Percentiles rank a stretch among this genome's conserved stretches.
Conservation (phyloP, 1,140 invertebrate species). For the Diploscapter pachys region DNA sequence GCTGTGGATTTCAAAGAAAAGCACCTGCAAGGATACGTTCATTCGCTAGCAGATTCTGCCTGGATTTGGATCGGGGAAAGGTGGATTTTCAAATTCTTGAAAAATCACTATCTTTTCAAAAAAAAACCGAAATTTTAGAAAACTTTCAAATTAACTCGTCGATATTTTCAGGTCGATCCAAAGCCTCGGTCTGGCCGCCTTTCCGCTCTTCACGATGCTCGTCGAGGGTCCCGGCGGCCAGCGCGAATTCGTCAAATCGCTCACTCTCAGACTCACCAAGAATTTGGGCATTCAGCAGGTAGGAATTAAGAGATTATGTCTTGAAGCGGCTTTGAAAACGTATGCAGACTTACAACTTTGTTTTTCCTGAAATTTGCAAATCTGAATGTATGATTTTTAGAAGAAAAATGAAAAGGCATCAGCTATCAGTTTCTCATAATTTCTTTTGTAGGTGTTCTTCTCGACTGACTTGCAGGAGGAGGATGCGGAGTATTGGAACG, state of each 20-base stretch:
- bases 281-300: constrained; percentile 7
- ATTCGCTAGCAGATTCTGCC: background rate
- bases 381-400: too few relatives aligned
- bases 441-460: constrained; percentile 5
- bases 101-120: constrained; percentile 1
- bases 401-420: too few relatives aligned
- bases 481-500: constrained; percentile 5
- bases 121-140: background rate
- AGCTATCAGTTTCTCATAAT: background rate
- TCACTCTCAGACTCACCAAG: constrained; percentile 2
- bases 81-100: background rate
- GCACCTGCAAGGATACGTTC: background rate
- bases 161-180: background rate
- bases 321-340: background rate
- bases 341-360: background rate
- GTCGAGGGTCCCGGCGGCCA: background rate
- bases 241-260: constrained; percentile 2
- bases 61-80: constrained; percentile 7
- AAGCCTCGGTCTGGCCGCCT: background rate
- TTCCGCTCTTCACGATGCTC: constrained; percentile 1
- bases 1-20: background rate
- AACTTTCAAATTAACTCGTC: background rate
- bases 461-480: constrained; percentile 7
- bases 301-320: background rate
- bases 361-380: background rate